Percentiles rank a stretch among this genome's conserved stretches.
Conservation (phyloP, 2,113 vertebrate genomes). For the Brachirus orientalis region DNA sequence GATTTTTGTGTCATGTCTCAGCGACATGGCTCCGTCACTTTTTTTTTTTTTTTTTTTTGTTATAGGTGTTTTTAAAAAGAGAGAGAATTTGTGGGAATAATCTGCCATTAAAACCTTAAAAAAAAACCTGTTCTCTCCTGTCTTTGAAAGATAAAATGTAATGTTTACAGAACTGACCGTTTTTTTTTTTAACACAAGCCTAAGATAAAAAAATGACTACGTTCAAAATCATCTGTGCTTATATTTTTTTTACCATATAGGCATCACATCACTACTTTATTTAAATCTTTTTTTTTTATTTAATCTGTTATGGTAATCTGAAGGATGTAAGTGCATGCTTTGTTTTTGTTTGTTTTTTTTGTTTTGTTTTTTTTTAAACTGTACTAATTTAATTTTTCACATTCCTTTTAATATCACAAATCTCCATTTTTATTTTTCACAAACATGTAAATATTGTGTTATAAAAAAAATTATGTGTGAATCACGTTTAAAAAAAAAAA, state of each 20-base stretch:
- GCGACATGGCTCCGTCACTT: too few relatives aligned
- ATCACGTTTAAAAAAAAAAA: constrained; percentile 28
- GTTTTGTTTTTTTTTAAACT: constrained; percentile 29
- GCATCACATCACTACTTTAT: constrained; percentile 72
- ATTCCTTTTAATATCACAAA: constrained; percentile 51
- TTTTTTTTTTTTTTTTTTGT: constrained; percentile 61
- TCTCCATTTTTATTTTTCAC: constrained; percentile 48
- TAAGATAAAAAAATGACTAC: constrained; percentile 71
- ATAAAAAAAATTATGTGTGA: constrained; percentile 44
- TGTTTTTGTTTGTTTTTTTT: constrained; percentile 28
- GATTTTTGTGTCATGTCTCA: too few relatives aligned
- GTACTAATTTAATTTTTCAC: constrained; percentile 62
- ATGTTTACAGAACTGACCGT: constrained; percentile 74
- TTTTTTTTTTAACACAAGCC: constrained; percentile 72
- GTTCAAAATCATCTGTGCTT: constrained; percentile 32
- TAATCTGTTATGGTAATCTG: constrained; percentile 59
- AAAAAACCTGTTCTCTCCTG: constrained; percentile 34
- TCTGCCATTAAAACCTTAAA: constrained; percentile 32
- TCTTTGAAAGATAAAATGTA: constrained; percentile 53
- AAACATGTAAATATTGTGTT: constrained; percentile 65
- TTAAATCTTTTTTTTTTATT: constrained; percentile 64
- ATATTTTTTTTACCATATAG: constrained; percentile 41
- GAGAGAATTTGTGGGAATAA: constrained; percentile 20
- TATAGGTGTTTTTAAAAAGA: constrained; percentile 38
- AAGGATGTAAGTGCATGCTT: constrained; percentile 63